Conservation (phyloP, 2,888 invertebrate species). For the Plebejus melissa region DNA sequence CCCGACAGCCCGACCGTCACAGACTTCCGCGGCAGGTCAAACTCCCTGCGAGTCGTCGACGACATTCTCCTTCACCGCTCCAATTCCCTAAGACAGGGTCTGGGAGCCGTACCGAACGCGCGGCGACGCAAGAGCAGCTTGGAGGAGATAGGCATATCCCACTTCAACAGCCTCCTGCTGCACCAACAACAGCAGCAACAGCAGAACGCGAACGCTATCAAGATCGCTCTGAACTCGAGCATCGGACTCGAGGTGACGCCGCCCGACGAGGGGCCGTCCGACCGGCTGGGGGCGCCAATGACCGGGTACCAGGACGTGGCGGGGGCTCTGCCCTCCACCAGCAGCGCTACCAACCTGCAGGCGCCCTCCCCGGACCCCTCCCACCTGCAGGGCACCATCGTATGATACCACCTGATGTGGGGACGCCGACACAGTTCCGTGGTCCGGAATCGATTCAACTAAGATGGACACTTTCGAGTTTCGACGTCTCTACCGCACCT, state of each 20-base stretch:
- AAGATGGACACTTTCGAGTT: slow-evolving; percentile 51
- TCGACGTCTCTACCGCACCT: slow-evolving; percentile 61
- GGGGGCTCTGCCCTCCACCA: slow-evolving; percentile 62
- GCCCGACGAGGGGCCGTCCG: slow-evolving; percentile 81
- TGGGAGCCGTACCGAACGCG: slow-evolving; percentile 77
- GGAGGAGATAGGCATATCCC: slow-evolving; percentile 91
- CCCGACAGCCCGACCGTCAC: slow-evolving; percentile 93
- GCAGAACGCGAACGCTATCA: slow-evolving; percentile 86
- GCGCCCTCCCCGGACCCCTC: slow-evolving; percentile 80
- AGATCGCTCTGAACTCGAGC: slow-evolving; percentile 91
- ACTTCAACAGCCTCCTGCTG: slow-evolving; percentile 84
- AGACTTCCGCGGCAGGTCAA: slow-evolving; percentile 88
- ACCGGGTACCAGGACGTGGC: slow-evolving; percentile 74
- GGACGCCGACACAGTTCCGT: slow-evolving; percentile 91
- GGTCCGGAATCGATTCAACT: slow-evolving; percentile 85
- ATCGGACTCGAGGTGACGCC: slow-evolving; percentile 90
- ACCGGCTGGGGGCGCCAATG: slow-evolving; percentile 59
- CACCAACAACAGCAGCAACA: slow-evolving; percentile 76
- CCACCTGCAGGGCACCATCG: slow-evolving; percentile 92
- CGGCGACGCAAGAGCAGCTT: slow-evolving; percentile 89
- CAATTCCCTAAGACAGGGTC: slow-evolving; percentile 90
- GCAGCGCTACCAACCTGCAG: slow-evolving; percentile 53
- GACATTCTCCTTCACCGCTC: slow-evolving; percentile 90
- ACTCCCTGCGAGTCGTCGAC: slow-evolving; percentile 91
- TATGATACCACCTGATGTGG: slow-evolving; percentile 97